Base-by-base conservation (phyloP, 1,140 invertebrate species). In the Melipona quadrifasciata region DNA sequence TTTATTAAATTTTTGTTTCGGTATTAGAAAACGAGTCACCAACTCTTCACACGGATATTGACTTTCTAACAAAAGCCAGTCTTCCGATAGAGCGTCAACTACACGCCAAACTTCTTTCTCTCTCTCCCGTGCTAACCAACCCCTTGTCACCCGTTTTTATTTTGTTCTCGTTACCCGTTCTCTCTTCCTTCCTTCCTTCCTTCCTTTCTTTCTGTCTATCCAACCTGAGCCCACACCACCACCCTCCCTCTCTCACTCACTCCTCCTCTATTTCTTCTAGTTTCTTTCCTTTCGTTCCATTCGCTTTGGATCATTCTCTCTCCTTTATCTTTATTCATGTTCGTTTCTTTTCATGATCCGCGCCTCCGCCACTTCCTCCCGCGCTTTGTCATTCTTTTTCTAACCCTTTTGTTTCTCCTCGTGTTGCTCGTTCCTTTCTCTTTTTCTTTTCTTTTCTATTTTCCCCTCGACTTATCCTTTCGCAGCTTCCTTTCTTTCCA, bases 251-350 rank as follows among this genome's bases (percentile, higher is more conserved):
- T 31, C 24, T 51, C 27, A n/a, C 51, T 34, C 39, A 6, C 39
- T 16, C n/a, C 17, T 11, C 21, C 51, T 65, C 24, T 34, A 12
- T 2, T 24, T 12, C n/a, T 68, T 24, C 31, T 2, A 55, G 5
- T 39, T 34, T 31, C 47, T 67, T 53, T 17, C n/a, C n/a, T 68
- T 68, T 16, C 21, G 14, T 68, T 39, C 21, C 27, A 4, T 34
- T 57, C 27, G 39, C 34, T n/a, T 21, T 61, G 57, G 55, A 81
- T 64, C 34, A 72, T 81, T 81, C 61, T 61, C 79, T 58, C 73
- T 31, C 34, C 68, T 73, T 73, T 81, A 70, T 73, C 70, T 81
- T 73, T 58, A 27, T 81, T 81, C n/a, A 73, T 71, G 68, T 53
- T 68, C 39, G 27, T 68, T 68, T 78, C 47, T 78, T 53, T 79